Conservation (phyloP, 2,888 invertebrate species). For the Isoperla grammatica region DNA sequence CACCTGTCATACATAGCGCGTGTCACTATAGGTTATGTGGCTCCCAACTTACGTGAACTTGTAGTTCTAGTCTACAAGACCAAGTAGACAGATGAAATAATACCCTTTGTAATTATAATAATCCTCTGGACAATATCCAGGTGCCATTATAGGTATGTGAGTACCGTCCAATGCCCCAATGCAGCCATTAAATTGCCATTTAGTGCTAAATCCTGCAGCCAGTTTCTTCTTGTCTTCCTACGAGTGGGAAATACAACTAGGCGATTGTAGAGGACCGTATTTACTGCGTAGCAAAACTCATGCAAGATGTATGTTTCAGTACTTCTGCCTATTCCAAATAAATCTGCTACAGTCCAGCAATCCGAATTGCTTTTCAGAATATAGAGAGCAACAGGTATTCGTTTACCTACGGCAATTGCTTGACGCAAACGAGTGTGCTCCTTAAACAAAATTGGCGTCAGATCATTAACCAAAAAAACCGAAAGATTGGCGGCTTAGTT, state of each 20-base stretch:
- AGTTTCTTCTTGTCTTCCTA: constrained; percentile 9
- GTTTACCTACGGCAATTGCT: constrained; percentile 22
- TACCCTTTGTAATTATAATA: no score
- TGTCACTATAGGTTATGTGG: no score
- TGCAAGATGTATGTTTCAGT: constrained; percentile 14
- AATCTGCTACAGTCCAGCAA: constrained; percentile 19
- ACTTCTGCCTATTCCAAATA: constrained; percentile 20
- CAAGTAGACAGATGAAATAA: background rate
- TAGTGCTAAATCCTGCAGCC: constrained; percentile 16
- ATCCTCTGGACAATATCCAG: constrained; percentile 14
- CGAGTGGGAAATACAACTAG: constrained; percentile 16
- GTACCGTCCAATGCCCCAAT: constrained; percentile 22
- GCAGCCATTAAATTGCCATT: constrained; percentile 17
- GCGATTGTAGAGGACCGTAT: constrained; percentile 1
- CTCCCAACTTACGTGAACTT: background rate
- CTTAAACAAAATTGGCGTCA: no score
- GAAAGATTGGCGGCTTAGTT: no score
- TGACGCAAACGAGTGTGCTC: no score
- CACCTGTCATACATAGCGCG: no score
- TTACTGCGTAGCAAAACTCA: constrained; percentile 21
- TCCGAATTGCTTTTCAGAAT: constrained; percentile 19
- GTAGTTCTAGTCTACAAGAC: background rate
- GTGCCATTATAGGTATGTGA: constrained; percentile 22
- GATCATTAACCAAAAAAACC: no score
- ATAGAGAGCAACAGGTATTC: constrained; percentile 17